A percentile compares a stretch with the other conserved stretches of the same genome.
Conservation (phyloP, 2,888 invertebrate species). For the Xanthia icteritia region DNA sequence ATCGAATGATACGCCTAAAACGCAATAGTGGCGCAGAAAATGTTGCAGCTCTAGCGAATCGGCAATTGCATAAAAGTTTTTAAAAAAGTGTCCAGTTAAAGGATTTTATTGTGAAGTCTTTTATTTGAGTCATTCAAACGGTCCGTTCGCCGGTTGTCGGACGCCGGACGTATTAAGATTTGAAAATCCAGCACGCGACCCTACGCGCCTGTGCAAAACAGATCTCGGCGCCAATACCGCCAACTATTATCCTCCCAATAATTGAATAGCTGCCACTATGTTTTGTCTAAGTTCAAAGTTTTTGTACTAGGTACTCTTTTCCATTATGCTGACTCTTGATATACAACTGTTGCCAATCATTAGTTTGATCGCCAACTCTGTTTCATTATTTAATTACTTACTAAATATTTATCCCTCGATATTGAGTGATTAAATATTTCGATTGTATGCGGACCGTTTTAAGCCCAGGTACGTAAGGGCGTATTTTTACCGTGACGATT, state of each 20-base stretch:
- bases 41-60: neutral
- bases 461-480: too few relatives aligned
- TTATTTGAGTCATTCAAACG: slow-evolving; percentile 6
- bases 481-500: too few relatives aligned
- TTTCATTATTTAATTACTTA: neutral
- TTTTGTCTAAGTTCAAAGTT: neutral
- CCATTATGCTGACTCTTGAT: neutral
- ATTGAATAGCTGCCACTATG: neutral
- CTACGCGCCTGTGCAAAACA: neutral
- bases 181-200: slow-evolving; percentile 17
- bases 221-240: neutral
- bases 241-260: slow-evolving; percentile 1
- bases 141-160: neutral
- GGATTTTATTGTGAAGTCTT: slow-evolving; percentile 24
- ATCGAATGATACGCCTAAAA: neutral
- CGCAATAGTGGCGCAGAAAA: neutral
- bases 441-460: neutral
- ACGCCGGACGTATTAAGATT: slow-evolving; percentile 34
- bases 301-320: neutral
- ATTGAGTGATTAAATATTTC: neutral
- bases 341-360: neutral
- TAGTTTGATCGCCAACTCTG: neutral
- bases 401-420: neutral
- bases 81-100: slow-evolving; percentile 29
- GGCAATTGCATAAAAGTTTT: neutral